These are phyloP conservation scores for Machaerirhynchus nigripectus DNA, from an alignment of 2,113 vertebrate species.

Conservation along the genomic window DNA sequence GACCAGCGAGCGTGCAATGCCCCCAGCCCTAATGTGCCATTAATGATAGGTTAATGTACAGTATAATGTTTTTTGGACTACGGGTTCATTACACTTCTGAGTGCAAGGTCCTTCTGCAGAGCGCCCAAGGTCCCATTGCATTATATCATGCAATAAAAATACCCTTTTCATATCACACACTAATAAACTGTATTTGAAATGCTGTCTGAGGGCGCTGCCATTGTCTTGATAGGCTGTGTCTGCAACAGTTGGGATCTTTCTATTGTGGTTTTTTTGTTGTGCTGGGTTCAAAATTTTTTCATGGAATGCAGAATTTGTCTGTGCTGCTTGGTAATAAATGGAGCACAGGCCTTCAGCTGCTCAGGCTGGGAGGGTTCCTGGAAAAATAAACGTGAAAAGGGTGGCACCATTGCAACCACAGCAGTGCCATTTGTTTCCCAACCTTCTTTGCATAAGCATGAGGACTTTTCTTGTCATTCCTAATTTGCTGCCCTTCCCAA, in stretches of 20 bases:
- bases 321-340: not conserved
- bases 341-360: not conserved
- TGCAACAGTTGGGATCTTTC: slow-evolving; percentile 74
- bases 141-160: slow-evolving; percentile 83
- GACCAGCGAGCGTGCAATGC: slow-evolving; percentile 79
- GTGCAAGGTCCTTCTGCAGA: slow-evolving; percentile 80
- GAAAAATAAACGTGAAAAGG: not conserved
- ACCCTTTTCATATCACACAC: slow-evolving; percentile 82
- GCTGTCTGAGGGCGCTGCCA: slow-evolving; percentile 66
- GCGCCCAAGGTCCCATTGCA: slow-evolving; percentile 79
- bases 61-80: slow-evolving; percentile 79
- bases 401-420: not conserved
- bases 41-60: slow-evolving; percentile 84
- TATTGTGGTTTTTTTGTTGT: slow-evolving; percentile 19
- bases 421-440: not conserved
- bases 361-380: not conserved
- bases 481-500: not conserved
- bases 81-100: slow-evolving; percentile 83
- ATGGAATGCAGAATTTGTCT: not conserved
- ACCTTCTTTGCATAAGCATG: rapidly evolving
- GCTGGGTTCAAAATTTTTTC: not conserved
- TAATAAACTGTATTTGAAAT: slow-evolving; percentile 83
- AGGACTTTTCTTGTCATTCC: not conserved
- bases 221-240: slow-evolving; percentile 25
- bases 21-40: slow-evolving; percentile 82